Evolutionary conservation across 2,888 invertebrate species (phyloP).

Genomic region (Pediacus dermestoides): DNA sequence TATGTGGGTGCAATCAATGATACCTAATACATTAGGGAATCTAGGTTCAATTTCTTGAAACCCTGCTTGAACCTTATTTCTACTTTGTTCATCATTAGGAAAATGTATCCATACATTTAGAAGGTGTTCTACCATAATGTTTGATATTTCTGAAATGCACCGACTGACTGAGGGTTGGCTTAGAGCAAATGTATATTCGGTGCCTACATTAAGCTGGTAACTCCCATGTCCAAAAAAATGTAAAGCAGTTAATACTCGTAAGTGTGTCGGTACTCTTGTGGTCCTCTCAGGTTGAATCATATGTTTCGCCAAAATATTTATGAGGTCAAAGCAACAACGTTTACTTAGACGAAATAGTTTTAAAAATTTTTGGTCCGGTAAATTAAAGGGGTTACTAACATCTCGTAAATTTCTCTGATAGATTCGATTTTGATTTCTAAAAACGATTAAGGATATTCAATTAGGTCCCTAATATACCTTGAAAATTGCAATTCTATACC

Average conservation of each 20-base stretch:
- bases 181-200: conserved; percentile 3
- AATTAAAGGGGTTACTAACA: neutral
- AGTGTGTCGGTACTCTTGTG: conserved; percentile 3
- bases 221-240: conserved; percentile 13
- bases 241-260: conserved; percentile 4
- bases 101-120: conserved; percentile 7
- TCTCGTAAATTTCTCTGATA: neutral
- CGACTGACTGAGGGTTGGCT: conserved; percentile 11
- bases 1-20: conserved; percentile 13
- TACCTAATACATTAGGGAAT: conserved; percentile 8
- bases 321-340: neutral
- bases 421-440: neutral
- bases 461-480: no score
- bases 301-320: neutral
- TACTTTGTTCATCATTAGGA: conserved; percentile 5
- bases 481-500: no score
- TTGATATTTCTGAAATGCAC: conserved; percentile 1
- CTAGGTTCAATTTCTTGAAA: neutral
- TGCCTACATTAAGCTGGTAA: conserved; percentile 7
- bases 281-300: neutral
- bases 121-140: neutral
- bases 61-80: conserved; percentile 4
- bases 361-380: neutral
- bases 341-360: conserved; percentile 1
- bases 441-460: no score